Conservation (phyloP, 92 coral and sea anemone species). For the Phymanthus crucifer region DNA sequence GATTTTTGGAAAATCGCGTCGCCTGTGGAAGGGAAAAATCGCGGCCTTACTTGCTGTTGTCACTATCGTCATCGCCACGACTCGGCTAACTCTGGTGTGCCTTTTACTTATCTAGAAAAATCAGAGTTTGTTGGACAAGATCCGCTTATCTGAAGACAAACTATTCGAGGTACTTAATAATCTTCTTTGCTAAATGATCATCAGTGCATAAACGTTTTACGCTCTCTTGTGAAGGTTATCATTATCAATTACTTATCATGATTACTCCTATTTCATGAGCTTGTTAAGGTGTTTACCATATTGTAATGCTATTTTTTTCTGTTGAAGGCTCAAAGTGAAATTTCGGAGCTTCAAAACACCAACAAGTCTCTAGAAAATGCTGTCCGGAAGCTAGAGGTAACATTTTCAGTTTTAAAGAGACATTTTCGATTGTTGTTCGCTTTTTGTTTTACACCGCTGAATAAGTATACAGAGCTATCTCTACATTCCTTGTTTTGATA, state of each 20-base stretch:
- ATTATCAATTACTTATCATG: too few relatives aligned
- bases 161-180: slow-evolving; percentile 31
- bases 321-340: slow-evolving; percentile 59
- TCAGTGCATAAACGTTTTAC: background rate
- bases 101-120: slow-evolving; percentile 16
- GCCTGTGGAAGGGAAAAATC: too few relatives aligned
- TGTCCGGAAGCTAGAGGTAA: slow-evolving; percentile 77
- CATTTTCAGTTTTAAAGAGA: background rate
- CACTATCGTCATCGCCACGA: background rate
- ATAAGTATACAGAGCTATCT: too few relatives aligned
- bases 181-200: background rate
- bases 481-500: background rate
- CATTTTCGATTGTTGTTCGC: background rate
- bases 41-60: too few relatives aligned
- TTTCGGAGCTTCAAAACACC: slow-evolving; percentile 47
- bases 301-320: background rate
- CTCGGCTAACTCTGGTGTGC: background rate
- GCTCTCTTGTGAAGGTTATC: background rate
- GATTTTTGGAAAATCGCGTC: too few relatives aligned
- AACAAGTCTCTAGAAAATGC: slow-evolving; percentile 75
- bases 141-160: slow-evolving; percentile 30
- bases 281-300: background rate
- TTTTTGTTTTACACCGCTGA: background rate
- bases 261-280: too few relatives aligned
- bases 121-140: slow-evolving; percentile 10